Evolutionary conservation across 2,797 vertebrate genomes (phyloP).

Genomic region (Phylloscopus collybita): DNA sequence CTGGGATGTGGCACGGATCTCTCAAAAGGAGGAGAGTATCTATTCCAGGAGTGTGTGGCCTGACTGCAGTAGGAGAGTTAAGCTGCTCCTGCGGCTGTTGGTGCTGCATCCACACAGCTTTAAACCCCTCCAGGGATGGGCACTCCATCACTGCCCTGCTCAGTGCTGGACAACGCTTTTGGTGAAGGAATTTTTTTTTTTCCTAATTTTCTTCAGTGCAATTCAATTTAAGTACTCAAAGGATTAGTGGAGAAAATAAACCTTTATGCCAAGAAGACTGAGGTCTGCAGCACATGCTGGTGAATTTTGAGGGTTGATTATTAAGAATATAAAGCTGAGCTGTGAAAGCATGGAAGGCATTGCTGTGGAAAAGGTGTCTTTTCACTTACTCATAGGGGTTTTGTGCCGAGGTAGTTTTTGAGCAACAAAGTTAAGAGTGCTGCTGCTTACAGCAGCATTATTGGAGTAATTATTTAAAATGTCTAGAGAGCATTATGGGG

Average conservation of each 20-base stretch:
- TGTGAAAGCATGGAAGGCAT: background rate
- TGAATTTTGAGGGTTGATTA: background rate
- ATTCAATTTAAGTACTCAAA: background rate
- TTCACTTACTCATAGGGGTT: background rate
- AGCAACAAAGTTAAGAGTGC: background rate
- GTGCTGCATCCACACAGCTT: background rate
- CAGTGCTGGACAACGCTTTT: background rate
- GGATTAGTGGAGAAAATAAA: background rate
- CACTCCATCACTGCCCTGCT: background rate
- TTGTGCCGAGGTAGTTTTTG: background rate
- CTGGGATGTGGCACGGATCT: background rate
- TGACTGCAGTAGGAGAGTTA: background rate
- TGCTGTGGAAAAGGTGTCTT: background rate
- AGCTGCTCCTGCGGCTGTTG: background rate
- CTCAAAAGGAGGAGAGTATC: background rate
- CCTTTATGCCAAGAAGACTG: accelerated
- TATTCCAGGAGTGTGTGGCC: background rate
- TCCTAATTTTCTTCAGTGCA: background rate
- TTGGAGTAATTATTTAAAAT: background rate
- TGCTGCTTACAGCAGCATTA: background rate
- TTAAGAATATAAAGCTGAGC: background rate
- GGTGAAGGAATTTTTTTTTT: background rate
- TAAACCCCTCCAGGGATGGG: background rate
- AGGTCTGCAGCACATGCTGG: background rate
- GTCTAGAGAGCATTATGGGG: background rate